Evolutionary conservation across 1,140 invertebrate species (phyloP).

Genomic region (Drosophila setifemur): DNA sequence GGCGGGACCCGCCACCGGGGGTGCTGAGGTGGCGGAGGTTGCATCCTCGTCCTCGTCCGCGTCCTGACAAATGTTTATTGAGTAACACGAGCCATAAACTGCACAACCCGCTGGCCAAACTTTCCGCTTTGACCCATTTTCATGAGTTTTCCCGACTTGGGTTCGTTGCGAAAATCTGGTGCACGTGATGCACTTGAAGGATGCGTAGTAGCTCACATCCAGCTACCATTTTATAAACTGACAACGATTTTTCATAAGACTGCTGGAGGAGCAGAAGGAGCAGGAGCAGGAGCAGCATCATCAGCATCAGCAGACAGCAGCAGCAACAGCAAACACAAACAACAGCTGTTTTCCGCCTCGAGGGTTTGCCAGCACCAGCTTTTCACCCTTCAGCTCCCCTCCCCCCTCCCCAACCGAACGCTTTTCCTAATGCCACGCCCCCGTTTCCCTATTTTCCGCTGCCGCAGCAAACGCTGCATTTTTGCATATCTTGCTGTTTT

Average conservation of each 20-base stretch:
- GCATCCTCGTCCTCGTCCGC: too few relatives aligned
- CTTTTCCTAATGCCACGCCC: background rate
- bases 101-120: slow-evolving; percentile 23
- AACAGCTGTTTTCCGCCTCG: slow-evolving; percentile 57
- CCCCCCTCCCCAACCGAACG: too few relatives aligned
- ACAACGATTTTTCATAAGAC: slow-evolving; percentile 73
- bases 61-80: slow-evolving; percentile 73
- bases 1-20: slow-evolving; percentile 16
- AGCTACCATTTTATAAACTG: slow-evolving; percentile 73
- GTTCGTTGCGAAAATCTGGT: slow-evolving; percentile 43
- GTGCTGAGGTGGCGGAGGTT: background rate
- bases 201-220: slow-evolving; percentile 55
- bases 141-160: slow-evolving; percentile 18
- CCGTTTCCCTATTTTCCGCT: background rate
- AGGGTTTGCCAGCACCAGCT: slow-evolving; percentile 19
- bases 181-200: slow-evolving; percentile 64
- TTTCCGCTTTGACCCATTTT: slow-evolving; percentile 58
- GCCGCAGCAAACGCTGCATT: slow-evolving; percentile 29
- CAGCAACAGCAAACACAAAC: slow-evolving; percentile 37
- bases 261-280: slow-evolving; percentile 6
- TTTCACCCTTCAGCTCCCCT: background rate
- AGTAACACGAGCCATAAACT: slow-evolving; percentile 70
- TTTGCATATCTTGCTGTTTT: slow-evolving; percentile 70
- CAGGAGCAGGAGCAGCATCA: background rate
- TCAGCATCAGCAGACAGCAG: slow-evolving; percentile 23